Evolutionary conservation across 2,113 vertebrate species (phyloP), one percentile per base, ranked within the genome.

Genomic region (Alexandromys fortis): DNA sequence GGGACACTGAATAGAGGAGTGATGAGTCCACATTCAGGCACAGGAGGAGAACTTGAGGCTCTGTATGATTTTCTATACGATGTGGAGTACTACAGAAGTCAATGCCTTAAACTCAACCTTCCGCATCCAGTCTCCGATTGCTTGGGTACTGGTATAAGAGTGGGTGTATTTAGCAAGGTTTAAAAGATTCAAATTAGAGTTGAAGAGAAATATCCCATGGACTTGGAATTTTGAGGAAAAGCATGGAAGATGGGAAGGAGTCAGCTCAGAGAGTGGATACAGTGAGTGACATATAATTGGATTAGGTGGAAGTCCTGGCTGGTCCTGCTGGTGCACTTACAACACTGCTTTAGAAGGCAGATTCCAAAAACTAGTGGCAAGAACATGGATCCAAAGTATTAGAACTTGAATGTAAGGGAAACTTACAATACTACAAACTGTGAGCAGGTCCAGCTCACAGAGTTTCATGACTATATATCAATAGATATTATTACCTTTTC

Each of bases 91-190:
- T 61, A 38, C 33, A 58, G 21, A 55, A 58, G 17, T 19, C 55
- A 58, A 13, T n/a, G 52, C 52, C 55, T 63, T 63, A 42, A 42
- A 38, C 58, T 61, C n/a, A 81, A 81, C 10, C 28, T 13, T 63
- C n/a, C 5, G 7, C 0, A 14, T 3, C 24, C 8, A 10, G n/a
- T 52, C 79, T 83, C 58, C 7, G 5, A 24, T 8, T 7, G 6
- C 35, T 22, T n/a, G 58, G 13, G 21, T 7, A 16, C 35, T 61
- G 55, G 35, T 61, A 16, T 17, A 63, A 22, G 13, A 83, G 24
- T 28, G 52, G 55, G n/a, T 28, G 55, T 28, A 8, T 42, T 83
- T 38, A 38, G 55, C 42, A 61, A 42, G 55, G 6, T n/a, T 61
- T 55, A 58, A 83, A 82, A 83, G n/a, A 63, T 13, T 63, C n/a